phyloP scores from a whole-genome alignment of 2,797 vertebrate genomes.

The Ctenopoma multispine region DNA sequence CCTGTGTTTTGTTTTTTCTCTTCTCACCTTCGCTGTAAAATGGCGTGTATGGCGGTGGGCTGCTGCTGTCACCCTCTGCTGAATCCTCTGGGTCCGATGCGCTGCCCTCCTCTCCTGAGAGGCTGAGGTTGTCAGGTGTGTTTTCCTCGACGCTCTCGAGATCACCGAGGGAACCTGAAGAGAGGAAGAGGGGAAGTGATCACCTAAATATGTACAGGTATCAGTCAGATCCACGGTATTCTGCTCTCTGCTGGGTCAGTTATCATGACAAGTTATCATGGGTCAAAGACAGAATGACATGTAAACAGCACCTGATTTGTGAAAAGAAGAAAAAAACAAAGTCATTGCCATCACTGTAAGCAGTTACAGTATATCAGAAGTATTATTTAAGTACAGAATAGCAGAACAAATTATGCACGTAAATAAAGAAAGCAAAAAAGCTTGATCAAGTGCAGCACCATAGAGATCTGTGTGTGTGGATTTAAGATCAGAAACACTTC shows the following conservation, averaged over 20 bases:
- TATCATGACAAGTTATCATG: too few relatives aligned
- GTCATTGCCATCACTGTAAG: too few relatives aligned
- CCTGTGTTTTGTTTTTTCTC: too few relatives aligned
- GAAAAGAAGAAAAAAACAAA: neutral
- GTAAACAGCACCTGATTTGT: neutral
- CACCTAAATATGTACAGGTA: neutral
- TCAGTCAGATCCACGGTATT: neutral
- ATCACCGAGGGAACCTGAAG: conserved; percentile 90
- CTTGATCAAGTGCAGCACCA: neutral
- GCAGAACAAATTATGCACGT: neutral
- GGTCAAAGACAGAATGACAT: neutral
- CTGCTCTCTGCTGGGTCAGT: neutral
- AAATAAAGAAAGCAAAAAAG: neutral
- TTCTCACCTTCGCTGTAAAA: conserved; percentile 82
- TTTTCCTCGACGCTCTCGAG: conserved; percentile 88
- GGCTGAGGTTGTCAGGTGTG: conserved; percentile 76
- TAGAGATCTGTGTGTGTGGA: neutral
- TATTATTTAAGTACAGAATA: neutral
- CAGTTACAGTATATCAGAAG: neutral
- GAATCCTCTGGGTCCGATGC: conserved; percentile 85
- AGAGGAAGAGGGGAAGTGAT: neutral
- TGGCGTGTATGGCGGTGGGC: conserved; percentile 70
- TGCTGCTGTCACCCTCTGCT: conserved; percentile 79
- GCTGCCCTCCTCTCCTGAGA: conserved; percentile 85
- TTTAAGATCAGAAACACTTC: neutral